Percentiles rank a stretch among this genome's conserved stretches.
Evolutionary conservation across 2,113 vertebrate genomes (phyloP).

Genomic region (Aldabrachelys gigantea): DNA sequence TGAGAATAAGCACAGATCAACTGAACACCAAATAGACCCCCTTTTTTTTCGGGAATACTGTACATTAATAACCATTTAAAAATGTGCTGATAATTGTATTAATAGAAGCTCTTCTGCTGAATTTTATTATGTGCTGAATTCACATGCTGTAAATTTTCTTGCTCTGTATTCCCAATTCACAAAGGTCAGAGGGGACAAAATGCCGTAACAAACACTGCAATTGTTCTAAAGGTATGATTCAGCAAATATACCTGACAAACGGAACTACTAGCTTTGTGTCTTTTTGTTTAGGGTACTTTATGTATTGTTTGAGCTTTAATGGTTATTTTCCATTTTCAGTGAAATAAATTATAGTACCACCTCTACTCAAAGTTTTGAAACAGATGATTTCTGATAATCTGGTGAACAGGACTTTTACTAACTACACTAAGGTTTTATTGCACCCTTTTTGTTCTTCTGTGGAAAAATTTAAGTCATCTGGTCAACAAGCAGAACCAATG

Average conservation of each 20-base stretch:
- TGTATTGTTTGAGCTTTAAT: constrained; percentile 9
- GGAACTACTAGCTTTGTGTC: neutral
- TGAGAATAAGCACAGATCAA: neutral
- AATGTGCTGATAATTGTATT: neutral
- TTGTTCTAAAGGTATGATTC: constrained; percentile 19
- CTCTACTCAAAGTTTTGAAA: neutral
- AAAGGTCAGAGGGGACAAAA: neutral
- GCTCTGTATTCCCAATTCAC: neutral
- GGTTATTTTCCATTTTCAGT: constrained; percentile 4
- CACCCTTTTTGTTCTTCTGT: neutral
- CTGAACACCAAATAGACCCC: neutral
- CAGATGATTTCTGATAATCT: neutral
- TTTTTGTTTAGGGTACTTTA: neutral
- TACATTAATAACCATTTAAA: neutral
- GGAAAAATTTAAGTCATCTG: neutral
- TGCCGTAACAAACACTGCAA: neutral
- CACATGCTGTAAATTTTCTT: neutral
- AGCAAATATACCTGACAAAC: neutral
- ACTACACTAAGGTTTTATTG: neutral
- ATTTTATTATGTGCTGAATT: neutral
- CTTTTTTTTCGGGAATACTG: neutral
- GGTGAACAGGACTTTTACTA: neutral
- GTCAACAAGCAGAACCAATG: neutral
- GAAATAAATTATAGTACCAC: constrained; percentile 4
- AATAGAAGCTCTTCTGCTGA: neutral